Evolutionary conservation across 2,888 invertebrate species (phyloP).

Genomic region (Notocelia uddmanniana): DNA sequence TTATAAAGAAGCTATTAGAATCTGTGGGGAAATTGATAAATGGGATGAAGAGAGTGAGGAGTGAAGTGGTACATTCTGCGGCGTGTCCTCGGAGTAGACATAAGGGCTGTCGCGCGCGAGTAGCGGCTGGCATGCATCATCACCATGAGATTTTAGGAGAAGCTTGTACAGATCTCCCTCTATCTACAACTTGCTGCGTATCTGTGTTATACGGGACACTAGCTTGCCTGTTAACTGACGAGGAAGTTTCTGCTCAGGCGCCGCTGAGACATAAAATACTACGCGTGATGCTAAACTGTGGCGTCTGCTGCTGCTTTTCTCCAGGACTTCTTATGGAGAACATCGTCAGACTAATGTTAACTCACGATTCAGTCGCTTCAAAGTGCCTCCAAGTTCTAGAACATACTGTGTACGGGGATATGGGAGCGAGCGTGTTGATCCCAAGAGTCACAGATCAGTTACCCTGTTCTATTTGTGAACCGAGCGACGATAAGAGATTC

Average conservation of each 20-base stretch:
- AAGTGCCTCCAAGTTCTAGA: constrained; percentile 84
- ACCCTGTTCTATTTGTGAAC: constrained; percentile 79
- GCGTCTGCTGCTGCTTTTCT: constrained; percentile 88
- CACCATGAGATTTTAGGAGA: constrained; percentile 86
- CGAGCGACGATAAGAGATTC: constrained; percentile 63
- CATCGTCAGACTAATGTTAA: constrained; percentile 79
- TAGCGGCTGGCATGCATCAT: constrained; percentile 83
- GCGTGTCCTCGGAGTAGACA: constrained; percentile 83
- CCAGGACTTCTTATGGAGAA: constrained; percentile 80
- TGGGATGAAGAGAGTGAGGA: constrained; percentile 85
- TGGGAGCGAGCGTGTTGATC: constrained; percentile 79
- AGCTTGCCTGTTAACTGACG: constrained; percentile 77
- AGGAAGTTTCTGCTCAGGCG: constrained; percentile 67
- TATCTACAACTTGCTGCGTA: constrained; percentile 83
- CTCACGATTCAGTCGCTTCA: constrained; percentile 69
- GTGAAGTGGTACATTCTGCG: constrained; percentile 84
- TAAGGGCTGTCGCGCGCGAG: constrained; percentile 77
- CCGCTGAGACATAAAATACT: constrained; percentile 79
- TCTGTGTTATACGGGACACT: constrained; percentile 85
- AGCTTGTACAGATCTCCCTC: constrained; percentile 69
- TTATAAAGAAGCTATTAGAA: constrained; percentile 84
- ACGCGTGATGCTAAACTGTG: constrained; percentile 84
- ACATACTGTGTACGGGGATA: constrained; percentile 85
- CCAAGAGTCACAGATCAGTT: constrained; percentile 71
- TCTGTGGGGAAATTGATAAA: constrained; percentile 84